Evolutionary conservation across 2,113 vertebrate genomes (phyloP).

Genomic region (Ptilonorhynchus violaceus): DNA sequence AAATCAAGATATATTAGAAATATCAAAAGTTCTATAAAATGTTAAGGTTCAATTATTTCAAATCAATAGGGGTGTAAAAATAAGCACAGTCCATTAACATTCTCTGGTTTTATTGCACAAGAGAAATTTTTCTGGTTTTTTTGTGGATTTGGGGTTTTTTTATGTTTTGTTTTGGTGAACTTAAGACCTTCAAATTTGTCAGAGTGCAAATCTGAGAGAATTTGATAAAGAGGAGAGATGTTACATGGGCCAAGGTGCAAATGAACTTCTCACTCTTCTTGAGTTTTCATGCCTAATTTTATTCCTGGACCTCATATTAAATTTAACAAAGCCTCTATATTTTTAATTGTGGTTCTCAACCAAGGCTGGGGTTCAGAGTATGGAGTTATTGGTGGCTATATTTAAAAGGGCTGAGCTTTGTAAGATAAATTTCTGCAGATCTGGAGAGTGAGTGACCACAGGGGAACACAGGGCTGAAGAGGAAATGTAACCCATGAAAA

Average conservation of each 20-base stretch:
- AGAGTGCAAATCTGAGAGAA: neutral
- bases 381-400: neutral
- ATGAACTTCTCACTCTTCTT: neutral
- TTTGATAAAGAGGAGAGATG: neutral
- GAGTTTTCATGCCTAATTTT: neutral
- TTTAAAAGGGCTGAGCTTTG: neutral
- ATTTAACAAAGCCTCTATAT: neutral
- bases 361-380: accelerated
- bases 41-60: neutral
- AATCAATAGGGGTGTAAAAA: neutral
- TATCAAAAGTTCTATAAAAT: neutral
- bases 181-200: neutral
- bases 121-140: neutral
- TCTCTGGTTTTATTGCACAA: neutral
- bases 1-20: neutral
- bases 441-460: neutral
- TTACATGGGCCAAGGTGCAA: neutral
- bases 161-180: neutral
- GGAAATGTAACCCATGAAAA: neutral
- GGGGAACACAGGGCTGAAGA: neutral
- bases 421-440: neutral
- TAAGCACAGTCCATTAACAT: neutral
- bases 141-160: neutral
- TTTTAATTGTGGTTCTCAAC: neutral
- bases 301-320: neutral